Evolutionary conservation across 1,140 invertebrate species (phyloP).

Genomic region (Thalassaphorura encarpata): DNA sequence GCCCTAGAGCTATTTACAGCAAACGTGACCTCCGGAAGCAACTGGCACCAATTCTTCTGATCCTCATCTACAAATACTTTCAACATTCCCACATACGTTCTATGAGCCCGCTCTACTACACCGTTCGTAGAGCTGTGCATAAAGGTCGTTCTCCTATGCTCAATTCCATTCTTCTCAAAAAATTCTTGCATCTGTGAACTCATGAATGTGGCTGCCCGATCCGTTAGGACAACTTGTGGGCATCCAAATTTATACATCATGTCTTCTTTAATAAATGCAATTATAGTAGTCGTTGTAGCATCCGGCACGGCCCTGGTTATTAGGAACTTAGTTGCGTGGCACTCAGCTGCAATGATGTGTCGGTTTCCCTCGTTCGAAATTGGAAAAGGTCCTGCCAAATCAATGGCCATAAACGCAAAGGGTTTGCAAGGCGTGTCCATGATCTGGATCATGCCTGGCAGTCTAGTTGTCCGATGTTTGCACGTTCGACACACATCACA

Average conservation of each 20-base stretch:
- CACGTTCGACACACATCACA: constrained; percentile 5
- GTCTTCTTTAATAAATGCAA: constrained; percentile 10
- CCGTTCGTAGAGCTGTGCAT: neutral
- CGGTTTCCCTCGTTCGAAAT: neutral
- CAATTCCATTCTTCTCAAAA: neutral
- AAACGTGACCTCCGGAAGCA: constrained; percentile 33
- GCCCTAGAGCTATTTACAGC: constrained; percentile 33
- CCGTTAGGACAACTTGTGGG: neutral
- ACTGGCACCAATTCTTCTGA: constrained; percentile 35
- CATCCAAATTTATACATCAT: neutral
- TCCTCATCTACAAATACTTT: constrained; percentile 30
- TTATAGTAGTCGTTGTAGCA: neutral
- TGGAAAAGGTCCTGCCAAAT: constrained; percentile 5
- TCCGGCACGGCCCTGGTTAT: neutral
- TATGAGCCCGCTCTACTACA: neutral
- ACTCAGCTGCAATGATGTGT: neutral
- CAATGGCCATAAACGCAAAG: neutral
- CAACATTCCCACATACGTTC: neutral
- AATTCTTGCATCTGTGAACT: neutral
- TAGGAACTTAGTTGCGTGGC: neutral
- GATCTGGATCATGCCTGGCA: too few species aligned
- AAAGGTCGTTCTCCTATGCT: neutral
- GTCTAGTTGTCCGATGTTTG: neutral
- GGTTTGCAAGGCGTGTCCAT: neutral
- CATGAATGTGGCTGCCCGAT: neutral